Evolutionary conservation across 2,797 vertebrate genomes (phyloP).

Genomic region (Naso thynnoides): DNA sequence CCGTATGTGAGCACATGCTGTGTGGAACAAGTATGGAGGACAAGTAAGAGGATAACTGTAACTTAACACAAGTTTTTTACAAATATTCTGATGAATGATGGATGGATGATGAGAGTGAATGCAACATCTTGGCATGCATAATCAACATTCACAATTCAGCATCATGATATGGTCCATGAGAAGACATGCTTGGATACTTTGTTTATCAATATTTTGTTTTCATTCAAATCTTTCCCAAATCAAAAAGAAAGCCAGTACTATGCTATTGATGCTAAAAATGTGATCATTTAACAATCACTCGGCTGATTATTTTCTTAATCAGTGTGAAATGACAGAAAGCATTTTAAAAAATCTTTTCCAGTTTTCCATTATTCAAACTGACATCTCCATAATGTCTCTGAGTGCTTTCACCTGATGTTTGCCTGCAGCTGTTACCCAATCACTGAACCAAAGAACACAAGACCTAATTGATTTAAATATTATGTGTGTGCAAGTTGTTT

Average conservation of each 20-base stretch:
- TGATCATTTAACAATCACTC: no score
- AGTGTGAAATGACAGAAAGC: not conserved
- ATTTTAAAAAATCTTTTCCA: not conserved
- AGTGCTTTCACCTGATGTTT: constrained; percentile 1
- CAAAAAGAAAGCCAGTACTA: no score
- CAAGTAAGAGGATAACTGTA: not conserved
- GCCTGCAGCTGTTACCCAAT: not conserved
- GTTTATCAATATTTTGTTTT: not conserved
- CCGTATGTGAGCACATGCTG: not conserved
- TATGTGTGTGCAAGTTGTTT: constrained; percentile 15
- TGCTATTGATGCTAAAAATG: no score
- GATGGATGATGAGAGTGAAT: no score
- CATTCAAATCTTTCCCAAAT: not conserved
- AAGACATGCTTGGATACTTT: not conserved
- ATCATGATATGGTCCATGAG: not conserved
- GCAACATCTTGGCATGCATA: no score
- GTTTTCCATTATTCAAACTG: not conserved
- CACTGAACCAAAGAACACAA: constrained; percentile 6
- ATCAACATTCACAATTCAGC: no score
- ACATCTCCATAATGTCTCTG: not conserved
- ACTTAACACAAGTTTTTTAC: no score
- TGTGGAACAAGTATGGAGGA: constrained; percentile 2
- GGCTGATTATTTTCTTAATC: not conserved
- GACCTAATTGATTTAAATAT: constrained; percentile 8
- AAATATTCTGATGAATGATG: no score